phyloP scores from a whole-genome alignment of 2,888 invertebrate genomes.

The Limenitis camilla region DNA sequence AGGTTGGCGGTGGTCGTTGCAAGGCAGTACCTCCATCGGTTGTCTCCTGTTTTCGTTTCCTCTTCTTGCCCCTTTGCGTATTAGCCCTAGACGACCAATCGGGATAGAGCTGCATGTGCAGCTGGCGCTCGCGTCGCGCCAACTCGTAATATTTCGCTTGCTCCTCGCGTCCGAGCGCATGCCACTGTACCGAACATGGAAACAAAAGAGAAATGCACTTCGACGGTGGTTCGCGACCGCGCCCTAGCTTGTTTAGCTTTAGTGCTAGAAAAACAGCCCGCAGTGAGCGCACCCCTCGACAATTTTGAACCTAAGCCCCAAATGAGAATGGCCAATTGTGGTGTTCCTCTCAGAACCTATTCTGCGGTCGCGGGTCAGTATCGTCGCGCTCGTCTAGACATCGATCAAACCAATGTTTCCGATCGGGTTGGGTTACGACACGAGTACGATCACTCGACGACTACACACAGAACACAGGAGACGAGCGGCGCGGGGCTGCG shows the following conservation, averaged over 20 bases:
- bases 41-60: constrained; percentile 99
- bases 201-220: constrained; percentile 73
- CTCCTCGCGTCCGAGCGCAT: constrained; percentile 99
- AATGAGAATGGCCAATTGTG: constrained; percentile 72
- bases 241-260: constrained; percentile 57
- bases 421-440: constrained; percentile 50
- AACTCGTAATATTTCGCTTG: constrained; percentile 99
- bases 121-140: constrained; percentile 98
- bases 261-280: constrained; percentile 83
- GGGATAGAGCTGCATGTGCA: constrained; percentile 99
- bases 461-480: constrained; percentile 71
- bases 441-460: constrained; percentile 67
- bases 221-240: constrained; percentile 58
- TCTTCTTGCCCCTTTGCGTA: constrained; percentile 99
- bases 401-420: constrained; percentile 74
- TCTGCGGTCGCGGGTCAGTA: constrained; percentile 58
- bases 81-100: constrained; percentile 99
- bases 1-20: constrained; percentile 54
- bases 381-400: constrained; percentile 67
- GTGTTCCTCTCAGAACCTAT: constrained; percentile 74
- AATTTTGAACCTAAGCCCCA: constrained; percentile 61
- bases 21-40: constrained; percentile 94
- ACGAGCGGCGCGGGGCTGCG: constrained; percentile 37
- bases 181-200: constrained; percentile 89
- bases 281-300: constrained; percentile 63